Base-by-base conservation (phyloP, 2,888 invertebrate species). In the Laothoe populi region DNA sequence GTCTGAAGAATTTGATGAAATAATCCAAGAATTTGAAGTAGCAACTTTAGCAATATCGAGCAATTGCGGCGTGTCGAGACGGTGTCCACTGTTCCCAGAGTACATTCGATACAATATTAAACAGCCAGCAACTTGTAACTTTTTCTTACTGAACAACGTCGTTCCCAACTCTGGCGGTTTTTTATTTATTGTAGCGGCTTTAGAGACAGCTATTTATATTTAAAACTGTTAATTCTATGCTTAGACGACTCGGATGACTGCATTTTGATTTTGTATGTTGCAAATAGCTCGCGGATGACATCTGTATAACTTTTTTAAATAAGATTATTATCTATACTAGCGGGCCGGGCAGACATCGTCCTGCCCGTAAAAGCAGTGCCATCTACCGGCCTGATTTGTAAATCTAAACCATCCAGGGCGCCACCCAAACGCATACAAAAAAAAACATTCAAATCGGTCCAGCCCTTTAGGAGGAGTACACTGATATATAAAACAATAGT, bases 11-110 rank as follows among this genome's bases (percentile, higher is more conserved):
- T 4, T 44, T 44, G 44, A 44, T 8, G 19, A 44, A 44, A 44
- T 44, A 44, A 44, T 16, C 40, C 40, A 40, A 23, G 46, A 31
- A 31, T 31, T 53, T 35, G 10, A 44, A 44, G 44, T 13, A 4
- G n/a, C 31, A 53, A 35, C 53, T 53, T 53, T 35, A 53, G 35
- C 53, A 35, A 53, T 53, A 53, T 53, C 19, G 35, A 4, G 53
- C 31, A n/a, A 7, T 19, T 8, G 16, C 35, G 31, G 16, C 0
- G 35, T 53, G 35, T 31, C 19, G 53, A 13, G 48, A 24, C 53
- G 4, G 53, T 49, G 2, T n/a, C 11, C 11, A n/a, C 48, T 24
- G 31, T 53, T 10, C 19, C 31, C 35, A 26, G 35, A 19, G 53
- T 26, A 19, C 53, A 10, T 16, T 53, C 19, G 3, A 11, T 53